These are phyloP conservation scores for Quadriops clusia DNA, from an alignment of 2,888 invertebrate genomes.

Conservation along the genomic window DNA sequence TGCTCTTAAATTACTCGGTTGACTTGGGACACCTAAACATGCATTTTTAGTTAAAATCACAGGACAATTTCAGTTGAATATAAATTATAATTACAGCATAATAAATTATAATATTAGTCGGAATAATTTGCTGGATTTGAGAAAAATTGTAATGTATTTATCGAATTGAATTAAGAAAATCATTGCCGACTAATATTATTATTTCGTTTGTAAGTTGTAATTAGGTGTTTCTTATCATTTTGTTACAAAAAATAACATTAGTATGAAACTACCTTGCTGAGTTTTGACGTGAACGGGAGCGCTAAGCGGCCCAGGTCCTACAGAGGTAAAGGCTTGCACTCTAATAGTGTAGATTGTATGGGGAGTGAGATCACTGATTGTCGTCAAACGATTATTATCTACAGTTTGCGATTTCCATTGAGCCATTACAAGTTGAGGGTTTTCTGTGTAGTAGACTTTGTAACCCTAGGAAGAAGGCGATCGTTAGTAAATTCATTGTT, in stretches of 20 bases:
- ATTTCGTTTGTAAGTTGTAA: too few species aligned
- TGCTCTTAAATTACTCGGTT: conserved; percentile 82
- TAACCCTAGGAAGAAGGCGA: conserved; percentile 66
- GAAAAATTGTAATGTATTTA: too few species aligned
- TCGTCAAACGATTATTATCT: conserved; percentile 85
- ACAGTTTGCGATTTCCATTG: conserved; percentile 91
- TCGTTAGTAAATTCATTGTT: too few species aligned
- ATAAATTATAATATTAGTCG: too few species aligned
- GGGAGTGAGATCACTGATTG: conserved; percentile 82
- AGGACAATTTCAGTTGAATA: too few species aligned
- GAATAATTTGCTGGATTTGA: too few species aligned
- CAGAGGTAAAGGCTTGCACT: conserved; percentile 86
- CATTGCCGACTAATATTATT: too few species aligned
- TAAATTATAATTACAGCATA: too few species aligned
- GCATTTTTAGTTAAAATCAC: background rate
- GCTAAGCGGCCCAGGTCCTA: conserved; percentile 91
- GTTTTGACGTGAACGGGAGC: conserved; percentile 96
- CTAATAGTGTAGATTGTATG: conserved; percentile 90
- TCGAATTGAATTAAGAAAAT: too few species aligned
- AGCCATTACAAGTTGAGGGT: conserved; percentile 72
- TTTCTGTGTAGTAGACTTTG: conserved; percentile 92
- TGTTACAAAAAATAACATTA: too few species aligned
- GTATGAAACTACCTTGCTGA: conserved; percentile 63
- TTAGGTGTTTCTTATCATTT: too few species aligned
- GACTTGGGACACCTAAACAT: conserved; percentile 79